Percentiles rank a stretch among this genome's conserved stretches.
phyloP scores from a whole-genome alignment of 2,113 vertebrate genomes.

The Vicugna pacos region DNA sequence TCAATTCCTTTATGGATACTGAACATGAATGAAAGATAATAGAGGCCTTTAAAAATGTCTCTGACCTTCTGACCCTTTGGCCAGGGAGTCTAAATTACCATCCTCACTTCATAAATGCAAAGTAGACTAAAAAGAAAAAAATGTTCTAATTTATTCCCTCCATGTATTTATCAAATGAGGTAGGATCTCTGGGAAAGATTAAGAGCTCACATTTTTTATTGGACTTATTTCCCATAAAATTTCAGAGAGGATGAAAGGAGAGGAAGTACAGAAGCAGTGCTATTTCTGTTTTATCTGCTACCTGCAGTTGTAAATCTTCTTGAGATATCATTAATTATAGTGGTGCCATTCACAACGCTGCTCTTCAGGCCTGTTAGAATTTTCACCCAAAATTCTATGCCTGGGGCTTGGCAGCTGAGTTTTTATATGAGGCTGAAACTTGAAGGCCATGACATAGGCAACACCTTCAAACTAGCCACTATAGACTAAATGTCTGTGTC shows the following conservation, averaged over 20 bases:
- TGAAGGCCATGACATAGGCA: slow-evolving; percentile 47
- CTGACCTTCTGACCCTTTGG: slow-evolving; percentile 45
- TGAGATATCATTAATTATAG: slow-evolving; percentile 86
- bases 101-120: slow-evolving; percentile 81
- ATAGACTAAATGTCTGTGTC: neutral
- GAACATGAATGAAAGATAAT: neutral
- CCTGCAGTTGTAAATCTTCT: slow-evolving; percentile 86
- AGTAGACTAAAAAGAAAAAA: slow-evolving; percentile 79
- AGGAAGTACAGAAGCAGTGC: slow-evolving; percentile 84
- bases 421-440: slow-evolving; percentile 78
- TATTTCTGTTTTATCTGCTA: slow-evolving; percentile 87
- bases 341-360: slow-evolving; percentile 76
- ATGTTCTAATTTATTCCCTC: slow-evolving; percentile 82
- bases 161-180: slow-evolving; percentile 85
- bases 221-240: slow-evolving; percentile 88
- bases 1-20: neutral
- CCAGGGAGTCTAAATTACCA: slow-evolving; percentile 54
- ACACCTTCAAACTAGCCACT: neutral
- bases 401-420: slow-evolving; percentile 70
- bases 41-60: slow-evolving; percentile 30
- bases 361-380: slow-evolving; percentile 80
- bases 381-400: slow-evolving; percentile 75
- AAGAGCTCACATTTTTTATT: slow-evolving; percentile 88
- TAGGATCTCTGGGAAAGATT: slow-evolving; percentile 85
- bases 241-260: slow-evolving; percentile 87